Base-by-base conservation (phyloP, 2,888 invertebrate species). In the Spatulosminthurus flaviceps region DNA sequence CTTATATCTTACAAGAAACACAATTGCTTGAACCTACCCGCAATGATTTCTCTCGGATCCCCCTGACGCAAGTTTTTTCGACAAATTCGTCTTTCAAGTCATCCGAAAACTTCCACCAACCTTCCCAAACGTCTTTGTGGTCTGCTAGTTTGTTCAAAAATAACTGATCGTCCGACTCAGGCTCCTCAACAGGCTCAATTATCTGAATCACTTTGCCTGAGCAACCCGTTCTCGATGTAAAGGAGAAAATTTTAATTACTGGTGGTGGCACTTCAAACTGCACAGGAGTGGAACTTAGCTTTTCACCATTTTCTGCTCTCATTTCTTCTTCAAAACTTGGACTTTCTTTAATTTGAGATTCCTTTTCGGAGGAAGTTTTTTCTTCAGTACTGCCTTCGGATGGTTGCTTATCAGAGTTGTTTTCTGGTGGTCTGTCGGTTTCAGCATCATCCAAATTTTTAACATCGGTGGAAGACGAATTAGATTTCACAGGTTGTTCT, bases 171-270 rank as follows among this genome's bases (percentile, higher is more conserved):
- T 84, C 84, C 13, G 82, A 74, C 28, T 81, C 81, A 5, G 78
- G 77, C 29, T 76, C 75, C 13, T 80, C 75, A n/a, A 69, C 51
- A 22, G 64, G 64, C 22, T 81, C 81, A 21, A 74, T 75, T 11
- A 72, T 69, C 73, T 81, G 74, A 7, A 81, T 42, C n/a, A 70
- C 41, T 77, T 81, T 82, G 13, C 82, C 84, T 11, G 81, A 79
- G 64, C 84, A 84, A 0, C 79, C 76, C 19, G 61, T 69, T 13
- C 83, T 69, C 5, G 82, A 81, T 60, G 72, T 74, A 51, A 84
- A 83, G 28, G 80, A 80, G 69, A 84, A 84, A 2, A 83, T 84
- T 80, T 84, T 84, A 42, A 83, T 82, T 13, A 81, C 82, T 29
- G 84, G 83, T n/a, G 83, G 83, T 67, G 83, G 83, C 22, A 78